Evolutionary conservation across 1,140 invertebrate genomes (phyloP).

Genomic region (Homarus americanus): DNA sequence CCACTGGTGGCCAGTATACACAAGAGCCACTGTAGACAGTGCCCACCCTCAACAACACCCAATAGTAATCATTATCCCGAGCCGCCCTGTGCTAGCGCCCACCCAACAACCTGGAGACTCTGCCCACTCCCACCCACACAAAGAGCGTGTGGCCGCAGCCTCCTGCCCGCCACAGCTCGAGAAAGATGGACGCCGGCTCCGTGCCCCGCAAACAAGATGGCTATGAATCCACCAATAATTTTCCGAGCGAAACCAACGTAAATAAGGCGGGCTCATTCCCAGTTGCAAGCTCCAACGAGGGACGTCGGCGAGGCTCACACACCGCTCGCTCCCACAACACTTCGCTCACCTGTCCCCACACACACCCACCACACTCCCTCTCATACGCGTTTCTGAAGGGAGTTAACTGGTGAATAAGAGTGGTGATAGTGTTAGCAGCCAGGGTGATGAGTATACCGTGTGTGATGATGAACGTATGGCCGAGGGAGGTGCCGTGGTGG

Average conservation of each 20-base stretch:
- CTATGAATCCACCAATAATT: slow-evolving; percentile 67
- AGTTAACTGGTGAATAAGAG: too few species aligned
- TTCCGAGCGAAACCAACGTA: slow-evolving; percentile 70
- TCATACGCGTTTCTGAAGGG: too few species aligned
- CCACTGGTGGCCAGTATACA: slow-evolving; percentile 25
- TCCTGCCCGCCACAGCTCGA: background rate
- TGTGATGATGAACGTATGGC: too few species aligned
- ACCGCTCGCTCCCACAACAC: background rate
- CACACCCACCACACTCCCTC: too few species aligned
- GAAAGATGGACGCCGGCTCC: slow-evolving; percentile 63
- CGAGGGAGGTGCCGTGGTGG: background rate
- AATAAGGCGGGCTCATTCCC: slow-evolving; percentile 67
- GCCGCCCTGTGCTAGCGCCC: background rate
- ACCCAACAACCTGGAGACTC: background rate
- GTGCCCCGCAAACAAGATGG: slow-evolving; percentile 71
- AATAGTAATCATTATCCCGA: slow-evolving; percentile 38
- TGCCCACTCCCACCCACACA: slow-evolving; percentile 6
- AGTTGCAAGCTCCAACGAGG: slow-evolving; percentile 71
- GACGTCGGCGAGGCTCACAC: background rate
- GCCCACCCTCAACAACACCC: background rate
- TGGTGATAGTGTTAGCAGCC: background rate
- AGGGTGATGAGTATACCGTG: background rate
- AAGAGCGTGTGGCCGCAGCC: slow-evolving; percentile 6
- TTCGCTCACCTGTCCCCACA: slow-evolving; percentile 61
- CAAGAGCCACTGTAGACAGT: slow-evolving; percentile 40